Percentiles rank a stretch among this genome's conserved stretches.
phyloP scores from a whole-genome alignment of 2,888 invertebrate species.

The Perizoma flavofasciatum region DNA sequence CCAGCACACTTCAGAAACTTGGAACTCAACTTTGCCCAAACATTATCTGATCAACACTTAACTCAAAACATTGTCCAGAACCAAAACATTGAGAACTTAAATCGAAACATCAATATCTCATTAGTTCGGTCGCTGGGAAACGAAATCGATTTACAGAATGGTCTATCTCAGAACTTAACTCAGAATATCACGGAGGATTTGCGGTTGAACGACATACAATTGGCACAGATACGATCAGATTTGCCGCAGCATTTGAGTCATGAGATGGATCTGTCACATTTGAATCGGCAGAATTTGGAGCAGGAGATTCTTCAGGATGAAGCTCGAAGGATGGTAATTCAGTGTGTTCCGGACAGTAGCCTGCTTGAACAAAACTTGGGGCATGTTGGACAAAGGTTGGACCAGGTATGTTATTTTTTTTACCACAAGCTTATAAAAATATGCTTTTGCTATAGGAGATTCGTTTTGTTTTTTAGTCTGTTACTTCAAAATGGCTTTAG shows the following conservation, averaged over 20 bases:
- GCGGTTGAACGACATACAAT: conserved; percentile 46
- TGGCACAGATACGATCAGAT: conserved; percentile 49
- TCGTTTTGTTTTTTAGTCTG: no score
- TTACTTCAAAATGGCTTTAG: no score
- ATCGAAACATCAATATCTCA: conserved; percentile 56
- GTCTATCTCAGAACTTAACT: conserved; percentile 50
- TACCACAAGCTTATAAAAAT: no score
- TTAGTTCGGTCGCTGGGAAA: conserved; percentile 41
- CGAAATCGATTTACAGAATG: conserved; percentile 51
- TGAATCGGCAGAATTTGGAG: conserved; percentile 57
- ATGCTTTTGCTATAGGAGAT: no score
- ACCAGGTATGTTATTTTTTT: conserved; percentile 23
- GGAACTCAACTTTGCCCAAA: conserved; percentile 62
- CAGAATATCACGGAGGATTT: conserved; percentile 63
- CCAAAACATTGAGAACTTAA: conserved; percentile 45
- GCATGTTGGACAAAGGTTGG: conserved; percentile 29
- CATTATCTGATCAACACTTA: conserved; percentile 42
- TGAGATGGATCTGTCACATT: conserved; percentile 59
- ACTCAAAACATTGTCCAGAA: background rate
- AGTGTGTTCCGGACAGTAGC: conserved; percentile 30
- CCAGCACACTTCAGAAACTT: conserved; percentile 62
- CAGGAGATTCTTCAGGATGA: conserved; percentile 51
- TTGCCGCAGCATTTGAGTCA: conserved; percentile 58
- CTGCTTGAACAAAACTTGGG: conserved; percentile 29
- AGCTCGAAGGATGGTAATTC: conserved; percentile 45